Conservation (phyloP, 2,113 vertebrate species). For the Anolis carolinensis region DNA sequence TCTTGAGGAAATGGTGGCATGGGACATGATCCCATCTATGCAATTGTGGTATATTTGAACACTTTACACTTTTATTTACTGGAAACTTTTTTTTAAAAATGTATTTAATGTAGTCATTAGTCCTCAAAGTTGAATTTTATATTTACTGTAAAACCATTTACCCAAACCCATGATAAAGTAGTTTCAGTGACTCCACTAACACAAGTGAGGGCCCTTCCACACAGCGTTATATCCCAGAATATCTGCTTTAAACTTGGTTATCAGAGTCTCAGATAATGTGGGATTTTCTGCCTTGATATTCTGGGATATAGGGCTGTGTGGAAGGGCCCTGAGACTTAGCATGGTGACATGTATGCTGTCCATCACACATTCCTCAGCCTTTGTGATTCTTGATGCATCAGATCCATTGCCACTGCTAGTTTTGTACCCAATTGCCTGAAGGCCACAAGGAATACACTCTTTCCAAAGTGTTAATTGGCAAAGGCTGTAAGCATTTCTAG, state of each 20-base stretch:
- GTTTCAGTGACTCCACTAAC: slow-evolving; percentile 7
- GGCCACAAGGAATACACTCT: background rate
- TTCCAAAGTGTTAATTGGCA: background rate
- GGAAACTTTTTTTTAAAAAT: slow-evolving; percentile 19
- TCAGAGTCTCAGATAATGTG: too few species aligned
- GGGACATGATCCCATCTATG: background rate
- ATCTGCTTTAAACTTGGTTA: too few species aligned
- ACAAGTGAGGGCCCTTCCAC: too few species aligned
- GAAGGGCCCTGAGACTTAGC: too few species aligned
- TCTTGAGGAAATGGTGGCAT: background rate
- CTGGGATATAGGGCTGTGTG: too few species aligned
- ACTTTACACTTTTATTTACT: slow-evolving; percentile 33
- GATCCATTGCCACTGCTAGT: background rate
- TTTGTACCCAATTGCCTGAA: background rate
- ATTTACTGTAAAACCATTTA: slow-evolving; percentile 12
- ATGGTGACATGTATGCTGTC: background rate
- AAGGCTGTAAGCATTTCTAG: background rate
- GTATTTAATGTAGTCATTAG: slow-evolving; percentile 30
- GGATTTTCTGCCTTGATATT: too few species aligned
- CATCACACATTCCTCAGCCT: background rate
- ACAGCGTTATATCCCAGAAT: too few species aligned
- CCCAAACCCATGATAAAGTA: background rate
- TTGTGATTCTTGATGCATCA: background rate
- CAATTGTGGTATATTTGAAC: background rate
- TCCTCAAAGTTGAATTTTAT: slow-evolving; percentile 34